Evolutionary conservation across 2,797 vertebrate species (phyloP), one percentile per base, ranked within the genome.

Genomic region (Eospalax fontanierii): DNA sequence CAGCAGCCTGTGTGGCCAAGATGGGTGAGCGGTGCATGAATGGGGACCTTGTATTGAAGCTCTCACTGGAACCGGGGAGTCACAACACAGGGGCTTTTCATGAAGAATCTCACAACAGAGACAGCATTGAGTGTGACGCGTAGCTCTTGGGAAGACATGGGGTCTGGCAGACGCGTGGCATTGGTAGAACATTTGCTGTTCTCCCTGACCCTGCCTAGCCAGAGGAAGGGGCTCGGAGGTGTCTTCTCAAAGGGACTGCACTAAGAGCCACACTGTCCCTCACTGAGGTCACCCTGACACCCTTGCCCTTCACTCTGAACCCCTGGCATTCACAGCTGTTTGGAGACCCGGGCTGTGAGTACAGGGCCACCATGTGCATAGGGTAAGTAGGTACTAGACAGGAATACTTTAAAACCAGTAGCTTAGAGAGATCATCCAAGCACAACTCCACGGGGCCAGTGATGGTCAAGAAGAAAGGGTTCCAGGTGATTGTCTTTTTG

Each of bases 61-160:
- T 86, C 79, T 97, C 87, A 16, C 81, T 74, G 89, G 71, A 91
- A 95, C 87, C 0, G 0, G 0, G 63, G 93, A 96, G 90, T 66
- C 73, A 40, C 92, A 98, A 98, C 98, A 98, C 97, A 97, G 97
- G 96, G 84, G 70, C 95, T 98, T 98, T 98, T 98, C 97, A 98
- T 66, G 35, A 91, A 71, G 0, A 2, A 66, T 61, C 85, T 95
- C 43, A 57, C 81, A 95, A 98, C 96, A 86, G 96, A 97, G 94
- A 50, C 54, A 0, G 81, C 95, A 92, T 76, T 96, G 97, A 97
- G 97, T 11, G 5, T 54, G 87, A 61, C 35, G 92, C 87, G 80
- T 90, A 84, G 63, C 79, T 76, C 4, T 0, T 0, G 2, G 43
- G 90, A 71, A 75, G 84, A 66, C 54, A 6, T 57, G 73, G 93